Evolutionary conservation across 2,797 vertebrate species (phyloP).

Genomic region (Eospalax fontanierii): DNA sequence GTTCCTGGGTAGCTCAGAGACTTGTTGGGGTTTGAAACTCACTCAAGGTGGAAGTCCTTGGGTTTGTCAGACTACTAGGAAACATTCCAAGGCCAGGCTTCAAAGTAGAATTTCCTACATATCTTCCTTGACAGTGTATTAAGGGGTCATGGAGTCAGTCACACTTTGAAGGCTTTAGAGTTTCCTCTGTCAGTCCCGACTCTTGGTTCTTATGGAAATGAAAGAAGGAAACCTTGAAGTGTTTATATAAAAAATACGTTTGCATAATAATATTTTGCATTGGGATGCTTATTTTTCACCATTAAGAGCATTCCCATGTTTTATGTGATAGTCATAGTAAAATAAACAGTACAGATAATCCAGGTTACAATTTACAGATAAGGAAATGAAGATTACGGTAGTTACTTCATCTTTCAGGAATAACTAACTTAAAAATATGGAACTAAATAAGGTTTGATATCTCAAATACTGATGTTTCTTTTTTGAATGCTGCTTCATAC

Average conservation of each 20-base stretch:
- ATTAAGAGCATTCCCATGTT: conserved; percentile 43
- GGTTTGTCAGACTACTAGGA: conserved; percentile 68
- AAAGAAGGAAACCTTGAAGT: background rate
- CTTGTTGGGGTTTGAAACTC: conserved; percentile 73
- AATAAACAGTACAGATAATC: conserved; percentile 10
- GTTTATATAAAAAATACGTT: conserved; percentile 47
- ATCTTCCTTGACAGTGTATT: conserved; percentile 46
- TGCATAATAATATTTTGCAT: conserved; percentile 27
- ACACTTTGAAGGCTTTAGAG: conserved; percentile 26
- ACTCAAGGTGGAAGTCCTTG: conserved; percentile 68
- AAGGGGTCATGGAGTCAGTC: background rate
- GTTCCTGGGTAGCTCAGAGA: conserved; percentile 38
- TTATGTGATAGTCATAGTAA: background rate
- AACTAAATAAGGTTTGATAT: background rate
- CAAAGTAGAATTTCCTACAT: conserved; percentile 68
- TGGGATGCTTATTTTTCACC: conserved; percentile 30
- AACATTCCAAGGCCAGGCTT: conserved; percentile 67
- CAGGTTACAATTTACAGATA: conserved; percentile 18
- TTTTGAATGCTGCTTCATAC: conserved; percentile 4
- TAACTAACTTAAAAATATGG: conserved; percentile 30
- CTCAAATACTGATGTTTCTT: conserved; percentile 9
- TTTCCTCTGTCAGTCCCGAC: conserved; percentile 47
- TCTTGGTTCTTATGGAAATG: background rate
- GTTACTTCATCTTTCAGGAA: conserved; percentile 34
- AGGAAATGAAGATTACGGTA: background rate